Evolutionary conservation across 2,888 invertebrate genomes (phyloP), one percentile per base, ranked within the genome.

Genomic region (Coremacera marginata): DNA sequence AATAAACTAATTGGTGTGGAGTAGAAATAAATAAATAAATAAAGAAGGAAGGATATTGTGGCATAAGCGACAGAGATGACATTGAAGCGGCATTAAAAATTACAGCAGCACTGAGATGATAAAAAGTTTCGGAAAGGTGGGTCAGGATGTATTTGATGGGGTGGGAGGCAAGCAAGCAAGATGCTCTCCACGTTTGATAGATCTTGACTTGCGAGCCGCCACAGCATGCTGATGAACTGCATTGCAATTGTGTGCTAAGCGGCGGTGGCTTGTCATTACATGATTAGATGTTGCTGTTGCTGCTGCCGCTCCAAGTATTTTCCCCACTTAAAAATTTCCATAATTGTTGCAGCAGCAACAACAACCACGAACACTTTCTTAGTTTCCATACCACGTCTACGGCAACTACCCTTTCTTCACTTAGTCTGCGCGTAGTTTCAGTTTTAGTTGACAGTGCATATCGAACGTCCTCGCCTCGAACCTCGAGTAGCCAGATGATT

Each of bases 1-100:
- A 70, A 71, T 70, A 65, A 70, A 65, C 70, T 70, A 76, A 71
- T 76, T 70, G 76, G 27, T 31, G 14, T 25, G 31, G 16, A 52
- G 34, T 22, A 16, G 70, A 62, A 62, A 5, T 27, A 25, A 25
- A 25, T 19, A 25, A 68, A 68, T 9, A 72, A 19, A 60, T 62
- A 63, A 65, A 65, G 37, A 71, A 71, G n/a, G 22, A 71, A 44
- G 34, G 52, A 51, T 19, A 52, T 22, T 44, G 16, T 19, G 67
- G 22, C 19, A 76, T 37, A 63, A 55, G 31, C 55, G 16, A 14
- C 70, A 27, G 55, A 52, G 37, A 14, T 65, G 71, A 71, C 70
- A 76, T 49, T 62, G 62, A 34, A 27, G 62, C 25, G 22, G 70
- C 31, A 44, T 34, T 27, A n/a, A 3, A 16, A 63, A 16, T 25